These are phyloP conservation scores for Margaritifera margaritifera DNA, from an alignment of 2,888 invertebrate genomes.

Conservation along the genomic window DNA sequence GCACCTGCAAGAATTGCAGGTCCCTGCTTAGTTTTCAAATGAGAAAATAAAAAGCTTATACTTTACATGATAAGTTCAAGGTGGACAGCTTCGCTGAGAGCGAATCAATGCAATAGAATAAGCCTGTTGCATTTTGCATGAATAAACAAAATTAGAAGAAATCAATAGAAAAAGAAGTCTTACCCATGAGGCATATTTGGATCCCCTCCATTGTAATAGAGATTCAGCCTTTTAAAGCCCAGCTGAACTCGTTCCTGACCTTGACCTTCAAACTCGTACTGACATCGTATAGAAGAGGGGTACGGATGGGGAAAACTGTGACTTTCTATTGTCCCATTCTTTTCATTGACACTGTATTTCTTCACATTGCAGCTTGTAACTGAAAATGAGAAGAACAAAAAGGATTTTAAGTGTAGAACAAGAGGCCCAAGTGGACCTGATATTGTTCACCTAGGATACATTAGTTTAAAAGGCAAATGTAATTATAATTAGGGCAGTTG, in stretches of 20 bases:
- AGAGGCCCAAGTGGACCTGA: background rate
- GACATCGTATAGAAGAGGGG: conserved; percentile 82
- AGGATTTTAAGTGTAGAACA: background rate
- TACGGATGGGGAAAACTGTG: conserved; percentile 88
- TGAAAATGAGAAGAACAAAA: conserved; percentile 43
- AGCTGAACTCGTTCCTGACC: conserved; percentile 87
- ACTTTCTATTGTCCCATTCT: conserved; percentile 83
- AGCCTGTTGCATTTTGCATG: too few relatives aligned
- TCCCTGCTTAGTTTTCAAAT: too few relatives aligned
- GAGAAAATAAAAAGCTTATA: too few relatives aligned
- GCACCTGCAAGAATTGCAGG: too few relatives aligned
- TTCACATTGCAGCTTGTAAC: conserved; percentile 54
- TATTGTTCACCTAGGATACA: too few relatives aligned
- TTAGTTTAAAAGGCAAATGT: too few relatives aligned
- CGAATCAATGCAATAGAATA: too few relatives aligned
- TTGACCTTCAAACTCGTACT: conserved; percentile 86
- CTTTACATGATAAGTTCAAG: too few relatives aligned
- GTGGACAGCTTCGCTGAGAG: too few relatives aligned
- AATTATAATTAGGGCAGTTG: too few relatives aligned
- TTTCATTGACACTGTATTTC: conserved; percentile 42
- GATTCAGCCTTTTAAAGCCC: conserved; percentile 76
- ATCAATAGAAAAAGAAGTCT: conserved; percentile 25
- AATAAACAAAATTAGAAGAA: too few relatives aligned
- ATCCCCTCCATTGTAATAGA: conserved; percentile 57
- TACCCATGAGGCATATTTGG: conserved; percentile 58